Evolutionary conservation across 1,140 invertebrate species (phyloP).

Genomic region (Hyles euphorbiae): DNA sequence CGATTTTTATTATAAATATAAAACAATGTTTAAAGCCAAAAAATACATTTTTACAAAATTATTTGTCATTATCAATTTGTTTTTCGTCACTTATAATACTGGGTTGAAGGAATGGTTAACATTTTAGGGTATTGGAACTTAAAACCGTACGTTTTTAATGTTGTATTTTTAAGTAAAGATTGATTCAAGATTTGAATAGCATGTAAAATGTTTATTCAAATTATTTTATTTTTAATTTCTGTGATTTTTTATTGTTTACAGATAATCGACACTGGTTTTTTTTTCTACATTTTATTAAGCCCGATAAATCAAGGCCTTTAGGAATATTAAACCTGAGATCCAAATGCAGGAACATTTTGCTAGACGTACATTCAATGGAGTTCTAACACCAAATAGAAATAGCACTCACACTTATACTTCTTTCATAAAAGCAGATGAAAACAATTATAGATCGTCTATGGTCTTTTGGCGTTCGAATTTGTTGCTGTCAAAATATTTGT

Average conservation of each 20-base stretch:
- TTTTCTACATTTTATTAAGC: too few species aligned
- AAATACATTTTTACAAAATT: constrained; percentile 17
- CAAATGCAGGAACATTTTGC: constrained; percentile 4
- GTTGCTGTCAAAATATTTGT: too few species aligned
- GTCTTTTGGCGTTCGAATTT: too few species aligned
- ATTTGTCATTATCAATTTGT: constrained; percentile 4
- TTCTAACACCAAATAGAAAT: too few species aligned
- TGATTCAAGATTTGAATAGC: background rate
- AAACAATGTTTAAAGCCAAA: constrained; percentile 15
- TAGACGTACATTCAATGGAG: too few species aligned
- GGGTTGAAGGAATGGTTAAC: constrained; percentile 10
- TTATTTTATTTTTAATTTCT: too few species aligned
- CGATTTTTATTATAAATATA: constrained; percentile 65
- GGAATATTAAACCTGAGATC: constrained; percentile 7
- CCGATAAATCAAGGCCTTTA: background rate
- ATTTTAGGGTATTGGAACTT: constrained; percentile 1
- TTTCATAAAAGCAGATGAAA: too few species aligned
- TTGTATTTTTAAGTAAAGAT: background rate
- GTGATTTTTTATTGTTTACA: too few species aligned
- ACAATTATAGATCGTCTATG: too few species aligned
- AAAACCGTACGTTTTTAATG: background rate
- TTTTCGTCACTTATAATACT: constrained; percentile 9
- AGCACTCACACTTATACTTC: too few species aligned
- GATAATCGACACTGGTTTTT: too few species aligned
- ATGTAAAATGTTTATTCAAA: too few species aligned